Evolutionary conservation across 2,888 invertebrate species (phyloP).

Genomic region (Argyra leucocephala): DNA sequence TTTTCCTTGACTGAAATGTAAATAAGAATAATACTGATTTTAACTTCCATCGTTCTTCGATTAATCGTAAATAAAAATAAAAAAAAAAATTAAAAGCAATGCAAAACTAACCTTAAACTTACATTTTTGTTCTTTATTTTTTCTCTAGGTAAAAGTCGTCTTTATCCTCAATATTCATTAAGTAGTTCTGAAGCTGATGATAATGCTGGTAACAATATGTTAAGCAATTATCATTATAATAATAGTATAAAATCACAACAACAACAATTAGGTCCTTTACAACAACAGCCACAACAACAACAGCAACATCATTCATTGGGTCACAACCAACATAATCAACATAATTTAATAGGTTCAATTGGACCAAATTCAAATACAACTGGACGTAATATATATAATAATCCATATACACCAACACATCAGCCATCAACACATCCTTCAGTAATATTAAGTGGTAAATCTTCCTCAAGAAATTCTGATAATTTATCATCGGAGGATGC

Average conservation of each 20-base stretch:
- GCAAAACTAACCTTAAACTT: too few species aligned
- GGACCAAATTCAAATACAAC: constrained; percentile 26
- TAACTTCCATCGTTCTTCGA: too few species aligned
- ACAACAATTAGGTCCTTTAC: constrained; percentile 44
- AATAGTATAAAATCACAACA: constrained; percentile 41
- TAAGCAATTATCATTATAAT: constrained; percentile 5
- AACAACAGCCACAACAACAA: constrained; percentile 47
- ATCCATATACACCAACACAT: constrained; percentile 43
- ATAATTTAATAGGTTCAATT: not conserved
- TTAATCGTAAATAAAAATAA: too few species aligned
- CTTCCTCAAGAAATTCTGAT: constrained; percentile 49
- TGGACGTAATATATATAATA: constrained; percentile 50
- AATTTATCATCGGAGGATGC: constrained; percentile 66
- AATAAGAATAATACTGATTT: too few species aligned
- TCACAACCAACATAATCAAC: not conserved
- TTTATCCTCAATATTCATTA: constrained; percentile 68
- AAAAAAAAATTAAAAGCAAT: too few species aligned
- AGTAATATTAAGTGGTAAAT: constrained; percentile 56
- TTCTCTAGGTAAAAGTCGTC: constrained; percentile 63
- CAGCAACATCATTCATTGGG: constrained; percentile 15
- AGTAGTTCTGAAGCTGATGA: constrained; percentile 68
- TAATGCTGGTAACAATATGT: constrained; percentile 27
- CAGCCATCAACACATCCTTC: constrained; percentile 32
- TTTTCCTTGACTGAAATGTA: too few species aligned
- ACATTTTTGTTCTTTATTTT: constrained; percentile 23